Base-by-base conservation (phyloP, 2,113 vertebrate species). In the Tor tambroides region DNA sequence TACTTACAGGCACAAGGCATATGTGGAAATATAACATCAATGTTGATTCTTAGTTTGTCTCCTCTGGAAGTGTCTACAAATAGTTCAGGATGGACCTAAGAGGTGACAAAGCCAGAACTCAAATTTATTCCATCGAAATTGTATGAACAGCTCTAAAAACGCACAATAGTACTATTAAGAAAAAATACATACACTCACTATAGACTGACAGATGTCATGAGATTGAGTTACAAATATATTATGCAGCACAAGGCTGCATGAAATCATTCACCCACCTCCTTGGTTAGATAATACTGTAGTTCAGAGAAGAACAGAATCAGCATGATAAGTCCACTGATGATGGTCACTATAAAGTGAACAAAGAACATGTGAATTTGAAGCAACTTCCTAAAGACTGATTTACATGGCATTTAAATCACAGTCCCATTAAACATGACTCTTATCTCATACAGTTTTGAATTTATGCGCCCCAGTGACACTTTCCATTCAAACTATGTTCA, bases 1-100 rank as follows among this genome's bases (percentile, higher is more conserved):
- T 90, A 97, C 97, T 97, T 91, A 99, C 97, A 99, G 89, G 97
- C 97, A 88, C 97, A 99, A 26, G 97, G 97, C 97, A 98, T 98
- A 91, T 98, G 97, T 14, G 97, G 97, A 88, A 99, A 99, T 82
- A 96, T 80, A 5, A 97, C 93, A 84, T 99, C 96, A 11, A 99
- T 96, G 92, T 99, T 98, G 90, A 99, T 99, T 92, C 97, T 96
- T 79, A 98, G 94, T 89, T 99, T 98, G 91, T 98, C 97, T 89
- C 97, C 97, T 91, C 97, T 95, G 3, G 97, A 97, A 49, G 97
- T 98, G 93, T 99, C 97, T 21, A 99, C 97, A 51, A 97, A 98
- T 54, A 99, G 92, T 89, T 98, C 97, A 5, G 97, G 97, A 59
- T 97, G 96, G 80, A 98, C 94, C 97, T 98, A 88, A 83, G 17